Base-by-base conservation (phyloP, 2,113 vertebrate species). In the Merops nubicus region DNA sequence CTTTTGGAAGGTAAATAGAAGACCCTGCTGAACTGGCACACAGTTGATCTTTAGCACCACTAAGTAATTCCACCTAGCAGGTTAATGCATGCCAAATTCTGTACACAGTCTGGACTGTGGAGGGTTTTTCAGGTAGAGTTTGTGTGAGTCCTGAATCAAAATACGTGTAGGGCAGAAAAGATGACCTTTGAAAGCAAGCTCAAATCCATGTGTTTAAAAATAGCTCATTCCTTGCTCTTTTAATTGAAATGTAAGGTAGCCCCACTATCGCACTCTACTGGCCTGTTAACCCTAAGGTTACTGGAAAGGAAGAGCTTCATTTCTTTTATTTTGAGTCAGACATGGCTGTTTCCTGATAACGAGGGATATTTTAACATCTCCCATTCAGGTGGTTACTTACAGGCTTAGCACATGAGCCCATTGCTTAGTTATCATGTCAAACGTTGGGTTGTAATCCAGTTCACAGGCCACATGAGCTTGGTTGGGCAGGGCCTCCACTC, bases 391-490 rank as follows among this genome's bases (percentile, higher is more conserved):
- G 42, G 25, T 54, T 81, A 29, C 25, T 89, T 63, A 33, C 20
- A 42, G 29, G 28, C 62, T 73, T 85, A 69, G 5, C 53, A 19
- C 0, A 1, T 36, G 75, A 80, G 34, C 21, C 77, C 19, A 34
- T 67, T 57, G 57, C 40, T 54, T 54, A 31, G 17, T 59, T 93
- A 14, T 8, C 36, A 6, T 1, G 3, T 56, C 34, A 69, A 3
- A n/a, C 25, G 8, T 25, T 64, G 57, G 73, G 16, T 6, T 90
- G n/a, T 22, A 80, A 31, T 48, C 25, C 72, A 38, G 0, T 51
- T 67, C 21, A 34, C 8, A 12, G 0, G 2, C 29, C 40, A 11
- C 4, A 2, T 47, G 48, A 67, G 29, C 33, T 81, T 0, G 0
- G 11, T 21, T 88, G 73, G 31, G 11, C 51, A 72, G 34, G 28